Evolutionary conservation across 1,140 invertebrate species (phyloP).

Genomic region (Brachionus asplanchnoidis): DNA sequence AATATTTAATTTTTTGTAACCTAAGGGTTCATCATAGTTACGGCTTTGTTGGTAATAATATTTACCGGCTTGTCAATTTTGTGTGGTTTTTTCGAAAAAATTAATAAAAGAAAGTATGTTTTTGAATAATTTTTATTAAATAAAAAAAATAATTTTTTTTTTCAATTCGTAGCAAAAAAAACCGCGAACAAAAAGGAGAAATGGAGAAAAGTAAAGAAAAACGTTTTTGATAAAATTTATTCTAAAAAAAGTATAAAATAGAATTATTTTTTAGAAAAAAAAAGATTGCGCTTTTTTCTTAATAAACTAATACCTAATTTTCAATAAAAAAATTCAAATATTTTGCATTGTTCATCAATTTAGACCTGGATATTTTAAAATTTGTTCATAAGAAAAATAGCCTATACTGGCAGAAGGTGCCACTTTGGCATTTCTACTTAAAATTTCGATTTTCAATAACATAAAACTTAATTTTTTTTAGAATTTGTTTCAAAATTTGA

Average conservation of each 20-base stretch:
- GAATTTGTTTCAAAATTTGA: too few species aligned
- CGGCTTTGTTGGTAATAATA: neutral
- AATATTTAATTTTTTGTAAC: neutral
- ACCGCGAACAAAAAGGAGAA: neutral
- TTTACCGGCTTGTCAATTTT: neutral
- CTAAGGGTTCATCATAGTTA: neutral
- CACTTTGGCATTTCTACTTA: too few species aligned
- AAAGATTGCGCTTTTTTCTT: too few species aligned
- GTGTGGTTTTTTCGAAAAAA: neutral
- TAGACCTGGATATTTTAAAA: neutral
- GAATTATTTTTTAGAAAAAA: neutral
- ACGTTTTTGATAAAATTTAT: neutral
- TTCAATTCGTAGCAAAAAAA: neutral
- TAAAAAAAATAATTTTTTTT: neutral
- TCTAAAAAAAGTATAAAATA: neutral
- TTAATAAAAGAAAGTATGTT: neutral
- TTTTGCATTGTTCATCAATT: neutral
- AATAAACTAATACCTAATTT: too few species aligned
- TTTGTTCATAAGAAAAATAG: constrained; percentile 2
- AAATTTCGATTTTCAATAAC: too few species aligned
- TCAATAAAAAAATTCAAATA: too few species aligned
- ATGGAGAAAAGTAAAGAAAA: neutral
- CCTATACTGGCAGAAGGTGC: neutral
- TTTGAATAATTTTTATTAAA: neutral
- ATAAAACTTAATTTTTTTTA: too few species aligned